Percentiles rank a stretch among this genome's conserved stretches.
These are phyloP conservation scores for Drosophila triauraria DNA, from an alignment of 1,140 invertebrate species.

Conservation along the genomic window DNA sequence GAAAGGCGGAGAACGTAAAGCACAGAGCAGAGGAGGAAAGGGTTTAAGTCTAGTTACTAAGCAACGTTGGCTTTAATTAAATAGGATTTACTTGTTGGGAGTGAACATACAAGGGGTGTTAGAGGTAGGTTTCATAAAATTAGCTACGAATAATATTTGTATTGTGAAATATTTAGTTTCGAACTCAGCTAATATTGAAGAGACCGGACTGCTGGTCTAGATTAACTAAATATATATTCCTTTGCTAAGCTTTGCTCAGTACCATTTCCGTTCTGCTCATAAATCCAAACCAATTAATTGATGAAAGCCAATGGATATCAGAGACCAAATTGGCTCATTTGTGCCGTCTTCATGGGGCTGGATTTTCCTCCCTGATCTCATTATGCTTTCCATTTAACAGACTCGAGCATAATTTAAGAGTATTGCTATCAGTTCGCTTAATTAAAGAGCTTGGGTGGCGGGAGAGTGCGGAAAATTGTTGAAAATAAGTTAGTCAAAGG, in stretches of 20 bases:
- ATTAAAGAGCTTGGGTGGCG: slow-evolving; percentile 51
- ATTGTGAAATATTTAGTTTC: neutral
- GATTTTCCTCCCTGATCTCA: slow-evolving; percentile 60
- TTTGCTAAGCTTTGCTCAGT: slow-evolving; percentile 2
- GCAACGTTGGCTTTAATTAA: slow-evolving; percentile 59
- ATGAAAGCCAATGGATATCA: slow-evolving; percentile 35
- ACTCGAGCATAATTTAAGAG: slow-evolving; percentile 66
- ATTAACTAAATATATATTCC: neutral
- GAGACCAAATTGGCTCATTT: slow-evolving; percentile 37
- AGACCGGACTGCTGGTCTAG: neutral
- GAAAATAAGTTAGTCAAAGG: slow-evolving; percentile 81
- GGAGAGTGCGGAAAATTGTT: slow-evolving; percentile 50
- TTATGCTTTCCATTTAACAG: slow-evolving; percentile 64
- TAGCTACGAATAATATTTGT: neutral
- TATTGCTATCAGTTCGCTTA: slow-evolving; percentile 73
- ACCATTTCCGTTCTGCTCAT: slow-evolving; percentile 12
- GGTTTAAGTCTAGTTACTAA: slow-evolving; percentile 2
- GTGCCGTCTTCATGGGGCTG: slow-evolving; percentile 20
- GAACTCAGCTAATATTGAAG: neutral
- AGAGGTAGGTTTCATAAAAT: neutral
- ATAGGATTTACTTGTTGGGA: slow-evolving; percentile 43
- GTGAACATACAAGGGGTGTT: neutral
- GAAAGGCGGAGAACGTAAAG: neutral
- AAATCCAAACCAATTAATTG: slow-evolving; percentile 34
- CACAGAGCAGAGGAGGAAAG: neutral